Base-by-base conservation (phyloP, 2,888 invertebrate species). In the Tuta absoluta region DNA sequence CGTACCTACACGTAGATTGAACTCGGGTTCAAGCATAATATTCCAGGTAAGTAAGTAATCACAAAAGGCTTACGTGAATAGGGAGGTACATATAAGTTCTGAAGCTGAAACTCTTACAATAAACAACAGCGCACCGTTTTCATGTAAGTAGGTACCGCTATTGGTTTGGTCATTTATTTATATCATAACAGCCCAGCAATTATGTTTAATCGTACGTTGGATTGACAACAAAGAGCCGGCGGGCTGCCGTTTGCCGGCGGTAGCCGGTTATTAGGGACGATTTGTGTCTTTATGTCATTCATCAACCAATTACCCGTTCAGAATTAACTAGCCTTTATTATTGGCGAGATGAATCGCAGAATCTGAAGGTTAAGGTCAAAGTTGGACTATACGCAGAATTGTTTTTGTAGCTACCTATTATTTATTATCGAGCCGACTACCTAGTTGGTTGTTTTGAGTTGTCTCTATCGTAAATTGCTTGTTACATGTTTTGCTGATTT, bases 131-230 rank as follows among this genome's bases (percentile, higher is more conserved):
- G 8, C 17, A 17, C 17, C 17, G 45, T 17, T n/a, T 45, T n/a
- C 45, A 2, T 45, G 45, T 45, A n/a, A n/a, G n/a, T 17, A 17
- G 3, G 17, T 33, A 33, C 33, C 1, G n/a, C n/a, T n/a, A n/a
- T 5, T 4, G 45, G 45, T 45, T n/a, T 45, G n/a, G 45, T n/a
- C 11, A 45, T 45, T 45, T 45, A 49, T 49, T 23, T 49, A 49
- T 49, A 19, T 10, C 58, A 38, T 49, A 19, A 19, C 58, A 38
- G 38, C 21, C 21, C 23, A 19, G 60, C 45, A 45, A 60, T 60
- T 60, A 60, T 21, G 45, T 23, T n/a, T 60, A 45, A 60, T 60
- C 45, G 24, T 60, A 38, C 14, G 38, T 58, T 21, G 38, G 21
- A 21, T 21, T 21, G 37, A 12, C 38, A 58, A 58, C 58, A 58